phyloP scores from a whole-genome alignment of 2,797 vertebrate species.

The Macroramphosus scolopax region DNA sequence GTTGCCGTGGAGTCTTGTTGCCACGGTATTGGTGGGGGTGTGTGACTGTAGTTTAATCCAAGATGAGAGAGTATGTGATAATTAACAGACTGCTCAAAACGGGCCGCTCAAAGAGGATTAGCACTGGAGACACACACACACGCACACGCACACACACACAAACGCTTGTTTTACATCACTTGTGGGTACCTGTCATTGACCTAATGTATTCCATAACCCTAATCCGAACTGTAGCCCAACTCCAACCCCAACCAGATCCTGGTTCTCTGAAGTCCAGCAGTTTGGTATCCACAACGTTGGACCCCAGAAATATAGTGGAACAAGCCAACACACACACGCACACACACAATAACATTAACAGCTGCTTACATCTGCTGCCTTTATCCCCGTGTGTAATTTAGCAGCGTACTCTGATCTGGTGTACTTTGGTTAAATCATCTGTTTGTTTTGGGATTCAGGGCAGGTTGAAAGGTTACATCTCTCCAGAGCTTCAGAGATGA shows the following conservation, averaged over 20 bases:
- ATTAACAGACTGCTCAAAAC: conserved; percentile 67
- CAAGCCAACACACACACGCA: conserved; percentile 14
- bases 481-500: conserved; percentile 19
- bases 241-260: no score
- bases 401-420: conserved; percentile 33
- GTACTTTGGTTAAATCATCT: conserved; percentile 43
- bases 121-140: conserved; percentile 14
- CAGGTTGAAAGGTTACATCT: conserved; percentile 25
- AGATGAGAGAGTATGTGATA: conserved; percentile 70
- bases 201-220: no score
- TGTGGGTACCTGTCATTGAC: no score
- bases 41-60: conserved; percentile 71
- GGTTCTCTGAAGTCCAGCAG: no score
- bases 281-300: no score
- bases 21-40: conserved; percentile 46
- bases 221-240: no score
- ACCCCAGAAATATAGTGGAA: no score
- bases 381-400: conserved; percentile 42
- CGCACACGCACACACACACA: conserved; percentile 6
- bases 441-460: conserved; percentile 45
- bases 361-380: conserved; percentile 33
- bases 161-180: no score
- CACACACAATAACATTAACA: conserved; percentile 27
- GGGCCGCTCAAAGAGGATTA: conserved; percentile 58
- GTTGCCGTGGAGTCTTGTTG: conserved; percentile 66